phyloP scores from a whole-genome alignment of 1,140 invertebrate genomes.

The Pogonognathellus flavescens region DNA sequence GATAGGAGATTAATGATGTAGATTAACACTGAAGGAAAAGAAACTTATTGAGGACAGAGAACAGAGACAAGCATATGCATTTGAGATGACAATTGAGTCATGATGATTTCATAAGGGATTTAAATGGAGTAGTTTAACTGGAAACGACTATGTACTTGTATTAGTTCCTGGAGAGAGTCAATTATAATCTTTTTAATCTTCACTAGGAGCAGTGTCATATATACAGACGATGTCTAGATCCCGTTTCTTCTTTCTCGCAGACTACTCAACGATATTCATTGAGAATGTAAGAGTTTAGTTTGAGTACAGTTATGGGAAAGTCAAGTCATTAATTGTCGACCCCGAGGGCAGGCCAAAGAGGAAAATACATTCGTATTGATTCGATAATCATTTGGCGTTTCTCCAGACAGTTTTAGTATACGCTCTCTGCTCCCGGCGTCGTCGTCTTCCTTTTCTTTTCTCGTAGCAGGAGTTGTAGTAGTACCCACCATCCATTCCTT shows the following conservation, averaged over 20 bases:
- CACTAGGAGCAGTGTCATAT: neutral
- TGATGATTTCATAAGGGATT: constrained; percentile 50
- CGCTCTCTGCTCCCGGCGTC: constrained; percentile 28
- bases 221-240: no score
- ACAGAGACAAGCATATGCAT: constrained; percentile 18
- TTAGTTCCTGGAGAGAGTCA: constrained; percentile 7
- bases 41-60: neutral
- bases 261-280: no score
- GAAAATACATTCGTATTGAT: constrained; percentile 52
- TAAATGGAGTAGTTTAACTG: constrained; percentile 46
- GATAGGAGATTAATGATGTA: constrained; percentile 11
- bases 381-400: constrained; percentile 52
- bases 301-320: constrained; percentile 30
- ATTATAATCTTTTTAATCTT: constrained; percentile 37
- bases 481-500: constrained; percentile 21
- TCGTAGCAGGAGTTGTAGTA: neutral
- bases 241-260: no score
- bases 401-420: constrained; percentile 50
- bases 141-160: constrained; percentile 29
- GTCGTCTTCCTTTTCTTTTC: constrained; percentile 35
- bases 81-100: constrained; percentile 40
- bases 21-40: constrained; percentile 27
- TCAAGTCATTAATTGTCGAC: constrained; percentile 47
- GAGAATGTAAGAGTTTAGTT: neutral
- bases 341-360: constrained; percentile 41